Percentiles rank a stretch among this genome's conserved stretches.
These are phyloP conservation scores for Sycophaga agraensis DNA, from an alignment of 1,140 invertebrate genomes.

Conservation along the genomic window DNA sequence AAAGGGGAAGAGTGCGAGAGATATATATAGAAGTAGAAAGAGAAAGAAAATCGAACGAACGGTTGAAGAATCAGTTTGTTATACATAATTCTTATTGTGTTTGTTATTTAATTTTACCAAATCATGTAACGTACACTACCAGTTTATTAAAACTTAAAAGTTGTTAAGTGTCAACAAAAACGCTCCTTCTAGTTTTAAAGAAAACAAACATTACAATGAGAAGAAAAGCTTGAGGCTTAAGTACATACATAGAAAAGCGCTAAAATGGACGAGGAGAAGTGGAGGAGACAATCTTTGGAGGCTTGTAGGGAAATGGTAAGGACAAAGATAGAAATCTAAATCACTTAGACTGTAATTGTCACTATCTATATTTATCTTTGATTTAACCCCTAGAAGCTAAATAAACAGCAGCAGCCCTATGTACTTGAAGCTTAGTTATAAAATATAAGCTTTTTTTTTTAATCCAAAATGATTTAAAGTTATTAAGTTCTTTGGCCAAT, in stretches of 20 bases:
- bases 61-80: background rate
- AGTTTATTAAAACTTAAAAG: too few relatives aligned
- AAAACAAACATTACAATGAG: too few relatives aligned
- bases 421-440: too few relatives aligned
- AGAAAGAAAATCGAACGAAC: background rate
- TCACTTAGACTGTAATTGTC: background rate
- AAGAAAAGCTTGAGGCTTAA: background rate
- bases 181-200: too few relatives aligned
- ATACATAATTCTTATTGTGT: background rate
- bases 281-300: slow-evolving; percentile 39
- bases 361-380: slow-evolving; percentile 14
- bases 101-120: background rate
- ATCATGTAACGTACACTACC: background rate
- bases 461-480: too few relatives aligned
- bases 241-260: background rate
- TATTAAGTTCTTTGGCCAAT: too few relatives aligned
- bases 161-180: too few relatives aligned
- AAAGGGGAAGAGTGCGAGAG: background rate
- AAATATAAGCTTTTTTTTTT: too few relatives aligned
- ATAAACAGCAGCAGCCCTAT: too few relatives aligned
- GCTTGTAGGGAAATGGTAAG: slow-evolving; percentile 43
- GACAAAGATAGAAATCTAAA: background rate
- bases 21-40: too few relatives aligned
- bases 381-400: slow-evolving; percentile 1
- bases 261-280: slow-evolving; percentile 41